Evolutionary conservation across 2,888 invertebrate species (phyloP).

Genomic region (Coelogynopora nodosa): DNA sequence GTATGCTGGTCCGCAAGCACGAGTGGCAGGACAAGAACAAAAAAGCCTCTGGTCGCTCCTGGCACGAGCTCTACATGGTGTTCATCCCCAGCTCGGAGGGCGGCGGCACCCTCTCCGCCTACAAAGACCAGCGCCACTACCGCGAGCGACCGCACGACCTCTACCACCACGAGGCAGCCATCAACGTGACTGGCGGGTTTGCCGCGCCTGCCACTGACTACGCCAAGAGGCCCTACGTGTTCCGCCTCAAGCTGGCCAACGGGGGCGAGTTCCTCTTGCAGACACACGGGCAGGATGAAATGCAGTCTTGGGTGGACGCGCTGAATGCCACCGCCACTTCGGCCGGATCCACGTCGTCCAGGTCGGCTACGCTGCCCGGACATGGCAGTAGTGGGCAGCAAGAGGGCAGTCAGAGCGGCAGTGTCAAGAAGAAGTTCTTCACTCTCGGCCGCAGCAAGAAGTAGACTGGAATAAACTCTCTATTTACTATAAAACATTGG

Average conservation of each 20-base stretch:
- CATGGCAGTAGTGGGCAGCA: not conserved
- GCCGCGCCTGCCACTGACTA: constrained; percentile 89
- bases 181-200: constrained; percentile 78
- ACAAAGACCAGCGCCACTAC: constrained; percentile 36
- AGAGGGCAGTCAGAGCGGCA: not conserved
- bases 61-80: constrained; percentile 42
- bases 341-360: not conserved
- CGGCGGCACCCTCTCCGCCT: constrained; percentile 30
- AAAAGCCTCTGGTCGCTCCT: constrained; percentile 80
- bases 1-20: constrained; percentile 59
- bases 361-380: constrained; percentile 38
- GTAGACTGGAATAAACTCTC: not conserved
- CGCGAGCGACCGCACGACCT: constrained; percentile 61
- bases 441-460: constrained; percentile 39
- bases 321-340: constrained; percentile 65
- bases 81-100: not conserved
- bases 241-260: constrained; percentile 82
- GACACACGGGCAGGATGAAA: constrained; percentile 75
- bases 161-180: constrained; percentile 81
- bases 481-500: too few species aligned
- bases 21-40: constrained; percentile 79
- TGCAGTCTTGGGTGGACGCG: constrained; percentile 66
- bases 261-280: constrained; percentile 97
- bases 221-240: constrained; percentile 97
- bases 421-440: constrained; percentile 43